These are phyloP conservation scores for Chascanopsetta lugubris DNA, from an alignment of 2,113 vertebrate genomes.

Conservation along the genomic window DNA sequence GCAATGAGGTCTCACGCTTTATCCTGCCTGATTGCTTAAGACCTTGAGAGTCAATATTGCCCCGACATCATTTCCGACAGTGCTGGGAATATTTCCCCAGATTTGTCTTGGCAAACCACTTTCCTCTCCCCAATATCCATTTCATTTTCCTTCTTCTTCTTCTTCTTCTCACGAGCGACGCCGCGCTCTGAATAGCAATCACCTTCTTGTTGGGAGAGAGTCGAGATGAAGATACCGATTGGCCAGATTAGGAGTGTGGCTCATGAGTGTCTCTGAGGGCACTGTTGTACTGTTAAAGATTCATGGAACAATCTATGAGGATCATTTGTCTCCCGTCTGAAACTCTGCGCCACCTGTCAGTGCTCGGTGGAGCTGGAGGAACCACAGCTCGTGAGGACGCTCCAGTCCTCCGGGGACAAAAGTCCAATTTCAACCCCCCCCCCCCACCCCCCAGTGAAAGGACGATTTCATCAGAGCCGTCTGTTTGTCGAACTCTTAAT, in stretches of 20 bases:
- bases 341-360: conserved; percentile 11
- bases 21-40: conserved; percentile 36
- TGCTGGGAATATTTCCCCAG: conserved; percentile 3
- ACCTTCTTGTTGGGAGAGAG: conserved; percentile 11
- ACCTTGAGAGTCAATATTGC: conserved; percentile 46
- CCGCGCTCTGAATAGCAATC: conserved; percentile 29
- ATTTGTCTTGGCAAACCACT: neutral
- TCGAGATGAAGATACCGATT: neutral
- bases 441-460: neutral
- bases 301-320: conserved; percentile 7
- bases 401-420: neutral
- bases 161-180: conserved; percentile 5
- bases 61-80: conserved; percentile 24
- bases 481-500: conserved; percentile 24
- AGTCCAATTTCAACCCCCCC: neutral
- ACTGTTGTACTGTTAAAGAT: conserved; percentile 5
- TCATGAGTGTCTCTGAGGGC: conserved; percentile 10
- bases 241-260: neutral
- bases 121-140: neutral
- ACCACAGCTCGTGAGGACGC: conserved; percentile 9
- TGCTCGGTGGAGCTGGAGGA: neutral
- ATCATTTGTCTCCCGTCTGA: conserved; percentile 12
- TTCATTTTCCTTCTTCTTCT: conserved; percentile 10
- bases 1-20: conserved; percentile 42
- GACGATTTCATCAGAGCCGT: neutral